Base-by-base conservation (phyloP, 1,140 invertebrate species). In the Heliconius hewitsoni region DNA sequence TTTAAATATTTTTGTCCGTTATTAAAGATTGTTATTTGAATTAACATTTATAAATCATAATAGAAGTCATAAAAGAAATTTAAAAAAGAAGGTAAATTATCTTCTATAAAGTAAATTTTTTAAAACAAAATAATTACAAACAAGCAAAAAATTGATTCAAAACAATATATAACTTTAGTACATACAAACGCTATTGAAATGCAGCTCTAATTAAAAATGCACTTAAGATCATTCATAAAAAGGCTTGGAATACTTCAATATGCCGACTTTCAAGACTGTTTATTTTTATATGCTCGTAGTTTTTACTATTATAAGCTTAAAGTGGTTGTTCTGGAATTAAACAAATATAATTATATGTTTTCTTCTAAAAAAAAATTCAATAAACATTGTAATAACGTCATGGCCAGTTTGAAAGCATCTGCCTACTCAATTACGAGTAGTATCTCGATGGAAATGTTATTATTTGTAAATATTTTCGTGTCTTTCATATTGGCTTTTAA, bases 171-270 rank as follows among this genome's bases (percentile, higher is more conserved):
- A 39, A 19, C 55, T 46, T 30, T 39, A 75, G 34, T 30, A 42
- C 37, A 27, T 75, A 75, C 74, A 18, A 66, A 27, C n/a, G n/a
- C 19, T 66, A 75, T 75, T 66, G 37, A 34, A 42, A n/a, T 66
- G 66, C 39, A 66, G n/a, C 74, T 39, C 74, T 66, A 75, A 66
- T 66, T 60, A 75, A 66, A 23, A 75, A 60, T 50, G 8, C 74
- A 75, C 74, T 75, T 8, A 60, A 11, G 6, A 60, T 55, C 74
- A 75, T 75, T 73, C 37, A 60, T 27, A 66, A 66, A 66, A 66
- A 66, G 60, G 27, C 27, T 66, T 66, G 60, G 23, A 66, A 30
- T 27, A 66, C 60, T 66, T 66, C 60, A 66, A 66, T 66, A 30
- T 27, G 27, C 60, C 9, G 60, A 66, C 60, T 66, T 66, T 66